These are phyloP conservation scores for Melanerpes formicivorus DNA, from an alignment of 2,113 vertebrate species.

Conservation along the genomic window DNA sequence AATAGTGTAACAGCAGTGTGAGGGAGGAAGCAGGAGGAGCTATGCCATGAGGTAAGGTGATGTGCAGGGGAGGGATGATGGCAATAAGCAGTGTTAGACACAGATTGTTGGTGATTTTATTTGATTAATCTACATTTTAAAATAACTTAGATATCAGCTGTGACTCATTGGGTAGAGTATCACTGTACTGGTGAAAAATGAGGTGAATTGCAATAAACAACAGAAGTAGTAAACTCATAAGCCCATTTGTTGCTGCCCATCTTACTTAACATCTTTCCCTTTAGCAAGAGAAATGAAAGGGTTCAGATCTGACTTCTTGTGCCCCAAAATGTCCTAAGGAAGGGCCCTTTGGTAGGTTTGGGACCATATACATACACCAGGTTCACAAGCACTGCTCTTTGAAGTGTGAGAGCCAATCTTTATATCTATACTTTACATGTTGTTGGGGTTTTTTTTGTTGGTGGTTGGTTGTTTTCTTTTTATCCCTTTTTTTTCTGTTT, in stretches of 20 bases:
- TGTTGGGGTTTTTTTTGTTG: neutral
- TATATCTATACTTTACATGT: neutral
- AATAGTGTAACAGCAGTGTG: neutral
- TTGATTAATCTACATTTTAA: neutral
- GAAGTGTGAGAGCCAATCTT: neutral
- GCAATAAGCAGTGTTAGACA: neutral
- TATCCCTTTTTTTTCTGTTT: too few species aligned
- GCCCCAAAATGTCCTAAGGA: neutral
- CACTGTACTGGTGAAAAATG: neutral
- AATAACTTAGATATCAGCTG: neutral
- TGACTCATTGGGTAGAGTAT: conserved; percentile 6
- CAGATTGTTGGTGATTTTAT: neutral
- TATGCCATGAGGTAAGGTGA: neutral
- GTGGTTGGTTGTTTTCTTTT: neutral
- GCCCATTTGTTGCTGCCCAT: neutral
- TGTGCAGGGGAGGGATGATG: neutral
- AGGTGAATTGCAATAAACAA: neutral
- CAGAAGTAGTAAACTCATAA: neutral
- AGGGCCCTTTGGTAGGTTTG: neutral
- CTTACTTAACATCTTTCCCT: neutral
- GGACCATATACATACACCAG: neutral
- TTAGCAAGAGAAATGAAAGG: neutral
- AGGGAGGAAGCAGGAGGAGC: neutral
- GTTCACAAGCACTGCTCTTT: neutral
- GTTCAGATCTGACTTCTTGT: neutral